Base-by-base conservation (phyloP, 92 coral and sea anemone genomes). In the Parazoanthus atlanticus region DNA sequence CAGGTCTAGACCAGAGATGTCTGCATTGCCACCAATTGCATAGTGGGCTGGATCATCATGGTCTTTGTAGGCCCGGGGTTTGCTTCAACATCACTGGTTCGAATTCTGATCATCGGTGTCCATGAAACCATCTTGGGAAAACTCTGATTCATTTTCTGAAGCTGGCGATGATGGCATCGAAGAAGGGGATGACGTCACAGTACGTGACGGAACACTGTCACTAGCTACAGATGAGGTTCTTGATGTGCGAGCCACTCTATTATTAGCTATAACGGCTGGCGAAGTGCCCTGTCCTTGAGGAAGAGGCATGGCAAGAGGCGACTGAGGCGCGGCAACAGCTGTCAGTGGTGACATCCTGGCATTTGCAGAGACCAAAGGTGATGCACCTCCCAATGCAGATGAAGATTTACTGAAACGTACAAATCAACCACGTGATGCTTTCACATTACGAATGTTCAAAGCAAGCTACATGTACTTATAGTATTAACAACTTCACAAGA, bases 81-180 rank as follows among this genome's bases (percentile, higher is more conserved):
- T 26, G 43, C 43, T 76, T 74, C 81, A 74, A 52, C 3, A 71
- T 90, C 89, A 95, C 87, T 92, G 95, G 86, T 92, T 93, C 6
- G 96, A 92, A 82, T 95, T 93, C 19, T 89, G 92, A 17, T 94
- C 96, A 32, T 94, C 98, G 8, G 93, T 93, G 76, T 97, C 98
- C 86, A 92, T 92, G 86, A 95, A 94, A 25, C 96, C 99, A 91
- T 97, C 99, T 74, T 94, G 96, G 46, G 98, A 95, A 31, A 93
- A 89, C 64, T 95, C 99, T 15, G 98, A 97, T 34, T 92, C 93
- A n/a, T 91, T 92, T 34, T 95, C 98, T 0, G 93, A 91, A 34
- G 98, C 96, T 36, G 99, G 99, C 9, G 99, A 97, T 13, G 99
- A 95, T 5, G 99, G 99, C 77, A 94, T 95, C 26, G 99, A 97